Evolutionary conservation across 2,888 invertebrate genomes (phyloP), one percentile per base, ranked within the genome.

Genomic region (Julus scandinavius): DNA sequence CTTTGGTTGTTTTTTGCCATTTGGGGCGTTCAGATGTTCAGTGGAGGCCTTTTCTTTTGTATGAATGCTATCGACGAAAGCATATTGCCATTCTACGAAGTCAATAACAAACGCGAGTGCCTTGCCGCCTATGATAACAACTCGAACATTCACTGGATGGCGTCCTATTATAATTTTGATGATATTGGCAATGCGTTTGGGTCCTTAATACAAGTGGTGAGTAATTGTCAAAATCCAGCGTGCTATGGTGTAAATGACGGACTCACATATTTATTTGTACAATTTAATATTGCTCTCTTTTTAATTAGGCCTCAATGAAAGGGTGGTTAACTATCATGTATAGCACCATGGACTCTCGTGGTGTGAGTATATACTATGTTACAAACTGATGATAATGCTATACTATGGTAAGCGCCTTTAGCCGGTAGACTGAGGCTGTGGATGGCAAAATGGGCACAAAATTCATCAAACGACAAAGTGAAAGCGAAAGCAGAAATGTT

Each of bases 1-100:
- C 17, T 88, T 54, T 88, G 88, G 88, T 15, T 85, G 7, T 15
- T 84, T 17, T 88, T 88, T 29, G 85, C 54, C 17, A 20, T 84
- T 45, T 20, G 11, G 7, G 88, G 88, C 17, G 15, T 84, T 9
- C 7, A 50, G 13, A 9, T 50, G 9, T 88, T 50, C 20, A 11
- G 20, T 45, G 85, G 41, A 5, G 2, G 11, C 0, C 15, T 85
- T 29, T 85, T 41, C 9, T 11, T 9, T n/a, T 85, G 85, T 45
- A 38, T 13, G 0, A 13, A 38, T 11, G 38, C 29, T 38, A 15
- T 11, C 38, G 38, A 54, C 1, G 9, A 45, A 45, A 45, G 7
- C 6, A 7, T 7, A 38, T 13, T 80, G 38, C 29, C 2, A 29
- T 2, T 72, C 72, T 29, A 29, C 2, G 38, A 38, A 29, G 29